Evolutionary conservation across 2,888 invertebrate genomes (phyloP).

Genomic region (Heliconius erato): DNA sequence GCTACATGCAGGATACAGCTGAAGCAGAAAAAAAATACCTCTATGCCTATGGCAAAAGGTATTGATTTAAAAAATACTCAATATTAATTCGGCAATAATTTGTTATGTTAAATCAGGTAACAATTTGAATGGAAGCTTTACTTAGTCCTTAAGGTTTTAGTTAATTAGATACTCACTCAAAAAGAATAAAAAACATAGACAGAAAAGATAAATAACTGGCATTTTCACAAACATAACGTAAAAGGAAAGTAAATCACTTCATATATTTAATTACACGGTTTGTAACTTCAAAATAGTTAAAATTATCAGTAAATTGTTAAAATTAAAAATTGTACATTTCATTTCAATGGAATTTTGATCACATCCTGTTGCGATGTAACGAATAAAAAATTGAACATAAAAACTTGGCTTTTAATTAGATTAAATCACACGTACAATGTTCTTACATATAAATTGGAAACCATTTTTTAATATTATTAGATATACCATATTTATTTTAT

Average conservation of each 20-base stretch:
- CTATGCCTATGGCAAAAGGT: too few species aligned
- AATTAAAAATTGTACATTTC: neutral
- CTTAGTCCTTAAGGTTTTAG: too few species aligned
- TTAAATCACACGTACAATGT: neutral
- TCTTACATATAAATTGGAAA: neutral
- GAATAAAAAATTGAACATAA: conserved; percentile 9
- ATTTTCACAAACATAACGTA: conserved; percentile 51
- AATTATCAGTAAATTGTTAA: conserved; percentile 5
- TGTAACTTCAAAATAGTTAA: conserved; percentile 25
- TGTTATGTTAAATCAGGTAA: too few species aligned
- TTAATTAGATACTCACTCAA: conserved; percentile 57
- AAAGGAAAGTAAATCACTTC: conserved; percentile 6
- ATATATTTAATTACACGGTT: conserved; percentile 57
- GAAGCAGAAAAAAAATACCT: too few species aligned
- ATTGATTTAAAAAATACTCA: too few species aligned
- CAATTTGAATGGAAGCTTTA: too few species aligned
- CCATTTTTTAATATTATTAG: neutral
- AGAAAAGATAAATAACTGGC: conserved; percentile 60
- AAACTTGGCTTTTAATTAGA: neutral
- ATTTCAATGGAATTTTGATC: conserved; percentile 22
- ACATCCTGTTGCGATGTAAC: conserved; percentile 6
- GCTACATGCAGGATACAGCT: too few species aligned
- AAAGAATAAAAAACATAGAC: conserved; percentile 57
- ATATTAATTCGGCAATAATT: too few species aligned
- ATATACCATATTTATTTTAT: neutral